Conservation (phyloP, 1,140 invertebrate genomes). For the Metopolophium dirhodum region DNA sequence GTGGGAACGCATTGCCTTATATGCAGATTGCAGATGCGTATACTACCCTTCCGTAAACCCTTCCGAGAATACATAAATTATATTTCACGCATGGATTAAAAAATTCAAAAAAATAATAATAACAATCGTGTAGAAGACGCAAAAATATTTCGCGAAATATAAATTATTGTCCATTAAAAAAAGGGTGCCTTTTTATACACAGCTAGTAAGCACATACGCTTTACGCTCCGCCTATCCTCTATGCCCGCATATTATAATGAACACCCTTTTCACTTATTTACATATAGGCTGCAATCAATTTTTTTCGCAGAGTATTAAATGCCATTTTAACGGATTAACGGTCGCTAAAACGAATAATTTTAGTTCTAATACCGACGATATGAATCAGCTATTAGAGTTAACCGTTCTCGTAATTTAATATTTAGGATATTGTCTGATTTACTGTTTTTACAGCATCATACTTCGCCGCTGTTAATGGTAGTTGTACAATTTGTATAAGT, state of each 20-base stretch:
- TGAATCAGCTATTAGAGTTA: conserved; percentile 11
- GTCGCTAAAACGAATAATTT: conserved; percentile 45
- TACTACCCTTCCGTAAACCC: conserved; percentile 44
- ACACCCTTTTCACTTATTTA: conserved; percentile 56
- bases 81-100: conserved; percentile 57
- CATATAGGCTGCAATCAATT: conserved; percentile 52
- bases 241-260: conserved; percentile 53
- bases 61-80: conserved; percentile 56
- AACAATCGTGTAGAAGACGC: conserved; percentile 54
- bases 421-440: not conserved
- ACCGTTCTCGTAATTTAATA: not conserved
- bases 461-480: not conserved
- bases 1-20: conserved; percentile 55
- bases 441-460: no score
- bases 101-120: conserved; percentile 56
- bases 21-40: conserved; percentile 56
- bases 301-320: conserved; percentile 56
- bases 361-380: conserved; percentile 23
- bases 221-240: conserved; percentile 50
- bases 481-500: not conserved
- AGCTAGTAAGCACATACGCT: conserved; percentile 14
- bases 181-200: conserved; percentile 45
- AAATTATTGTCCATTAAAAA: conserved; percentile 57
- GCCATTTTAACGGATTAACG: conserved; percentile 56
- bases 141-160: conserved; percentile 55